phyloP scores from a whole-genome alignment of 1,140 invertebrate genomes.

The Aphelenchoides fujianensis region DNA sequence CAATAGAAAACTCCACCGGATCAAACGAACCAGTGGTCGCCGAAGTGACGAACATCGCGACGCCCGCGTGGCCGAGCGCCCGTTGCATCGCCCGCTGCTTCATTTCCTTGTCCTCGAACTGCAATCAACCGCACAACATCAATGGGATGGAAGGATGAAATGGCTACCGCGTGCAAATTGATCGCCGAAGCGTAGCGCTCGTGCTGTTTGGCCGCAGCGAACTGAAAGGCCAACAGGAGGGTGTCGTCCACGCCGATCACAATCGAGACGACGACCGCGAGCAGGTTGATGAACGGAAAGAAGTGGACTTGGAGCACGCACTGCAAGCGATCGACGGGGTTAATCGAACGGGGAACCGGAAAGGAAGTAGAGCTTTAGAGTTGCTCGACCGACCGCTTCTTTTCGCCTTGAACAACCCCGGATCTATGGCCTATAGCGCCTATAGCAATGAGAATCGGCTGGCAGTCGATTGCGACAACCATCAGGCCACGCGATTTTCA shows the following conservation, averaged over 20 bases:
- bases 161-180: background rate
- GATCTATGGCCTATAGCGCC: too few species aligned
- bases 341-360: too few species aligned
- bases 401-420: too few species aligned
- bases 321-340: too few species aligned
- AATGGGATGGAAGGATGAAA: slow-evolving; percentile 13
- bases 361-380: too few species aligned
- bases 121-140: background rate
- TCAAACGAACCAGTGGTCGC: too few species aligned
- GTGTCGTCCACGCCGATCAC: slow-evolving; percentile 66
- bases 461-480: too few species aligned
- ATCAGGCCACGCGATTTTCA: too few species aligned
- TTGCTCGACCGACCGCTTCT: too few species aligned
- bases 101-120: slow-evolving; percentile 11
- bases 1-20: too few species aligned
- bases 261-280: slow-evolving; percentile 64
- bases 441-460: too few species aligned
- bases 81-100: slow-evolving; percentile 26
- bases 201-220: background rate
- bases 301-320: slow-evolving; percentile 65
- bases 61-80: slow-evolving; percentile 60
- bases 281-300: slow-evolving; percentile 67
- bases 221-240: slow-evolving; percentile 63
- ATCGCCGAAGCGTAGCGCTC: background rate
- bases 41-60: slow-evolving; percentile 66